Evolutionary conservation across 2,113 vertebrate genomes (phyloP).

Genomic region (Halichoeres trimaculatus): DNA sequence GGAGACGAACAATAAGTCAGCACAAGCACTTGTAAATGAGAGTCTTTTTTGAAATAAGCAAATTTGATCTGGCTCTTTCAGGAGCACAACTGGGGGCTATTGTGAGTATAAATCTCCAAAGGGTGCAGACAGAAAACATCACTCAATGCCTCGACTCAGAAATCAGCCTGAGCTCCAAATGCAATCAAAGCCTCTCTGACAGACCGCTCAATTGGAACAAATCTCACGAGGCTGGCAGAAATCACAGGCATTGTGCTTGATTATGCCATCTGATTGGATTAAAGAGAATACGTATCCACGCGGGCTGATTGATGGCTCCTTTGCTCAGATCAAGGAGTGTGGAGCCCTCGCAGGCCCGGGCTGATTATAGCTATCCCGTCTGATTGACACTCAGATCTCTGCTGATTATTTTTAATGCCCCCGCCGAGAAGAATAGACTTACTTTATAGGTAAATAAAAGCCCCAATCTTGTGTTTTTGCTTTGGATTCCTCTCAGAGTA

Average conservation of each 20-base stretch:
- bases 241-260: conserved; percentile 81
- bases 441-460: conserved; percentile 40
- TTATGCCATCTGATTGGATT: conserved; percentile 83
- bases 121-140: conserved; percentile 67
- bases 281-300: conserved; percentile 75
- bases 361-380: conserved; percentile 47
- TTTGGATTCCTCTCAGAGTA: neutral
- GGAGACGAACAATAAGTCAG: conserved; percentile 47
- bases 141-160: conserved; percentile 59
- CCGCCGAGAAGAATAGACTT: conserved; percentile 31
- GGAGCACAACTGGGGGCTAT: conserved; percentile 49
- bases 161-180: conserved; percentile 70
- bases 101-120: conserved; percentile 63
- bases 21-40: conserved; percentile 51
- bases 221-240: conserved; percentile 75
- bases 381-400: conserved; percentile 43
- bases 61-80: conserved; percentile 48
- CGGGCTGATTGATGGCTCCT: conserved; percentile 76
- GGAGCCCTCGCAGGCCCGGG: conserved; percentile 36
- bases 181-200: conserved; percentile 80
- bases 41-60: conserved; percentile 54
- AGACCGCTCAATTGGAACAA: conserved; percentile 77
- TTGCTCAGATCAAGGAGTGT: conserved; percentile 50
- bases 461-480: neutral
- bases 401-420: conserved; percentile 47